Evolutionary conservation across 2,888 invertebrate species (phyloP).

Genomic region (Drosophila mimica): DNA sequence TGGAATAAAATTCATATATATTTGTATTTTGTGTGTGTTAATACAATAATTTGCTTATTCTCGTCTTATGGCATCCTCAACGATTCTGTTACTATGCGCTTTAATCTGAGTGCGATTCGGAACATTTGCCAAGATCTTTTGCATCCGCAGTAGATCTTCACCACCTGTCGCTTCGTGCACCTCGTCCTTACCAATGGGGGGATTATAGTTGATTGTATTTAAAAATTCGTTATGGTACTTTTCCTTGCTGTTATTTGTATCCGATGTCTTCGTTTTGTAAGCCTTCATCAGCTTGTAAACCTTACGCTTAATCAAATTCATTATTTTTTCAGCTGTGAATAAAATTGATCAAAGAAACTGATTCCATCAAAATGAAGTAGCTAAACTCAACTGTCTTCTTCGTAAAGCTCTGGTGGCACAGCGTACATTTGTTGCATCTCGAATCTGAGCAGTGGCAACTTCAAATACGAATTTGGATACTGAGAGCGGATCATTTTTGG

Average conservation of each 20-base stretch:
- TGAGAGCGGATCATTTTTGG: conserved; percentile 41
- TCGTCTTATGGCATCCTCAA: conserved; percentile 79
- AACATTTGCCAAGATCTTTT: conserved; percentile 59
- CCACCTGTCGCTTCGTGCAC: conserved; percentile 16
- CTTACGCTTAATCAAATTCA: conserved; percentile 73
- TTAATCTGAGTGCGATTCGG: conserved; percentile 83
- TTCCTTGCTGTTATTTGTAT: conserved; percentile 31
- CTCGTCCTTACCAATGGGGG: conserved; percentile 8
- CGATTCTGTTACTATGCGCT: conserved; percentile 77
- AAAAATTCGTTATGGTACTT: conserved; percentile 72
- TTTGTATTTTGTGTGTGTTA: not conserved
- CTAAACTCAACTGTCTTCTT: conserved; percentile 74
- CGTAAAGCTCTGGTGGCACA: conserved; percentile 74
- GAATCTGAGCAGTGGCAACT: conserved; percentile 82
- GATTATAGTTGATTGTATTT: conserved; percentile 1
- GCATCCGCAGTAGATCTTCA: conserved; percentile 60
- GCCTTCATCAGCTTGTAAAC: conserved; percentile 63
- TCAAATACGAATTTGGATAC: conserved; percentile 80
- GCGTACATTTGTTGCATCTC: conserved; percentile 73
- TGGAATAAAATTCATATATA: not conserved
- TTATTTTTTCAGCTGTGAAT: conserved; percentile 66
- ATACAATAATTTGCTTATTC: conserved; percentile 61
- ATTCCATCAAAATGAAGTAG: not conserved
- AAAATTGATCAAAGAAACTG: not conserved
- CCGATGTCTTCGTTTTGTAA: conserved; percentile 38